A percentile compares a stretch with the other conserved stretches of the same genome.
These are phyloP conservation scores for Xenus cinereus DNA, from an alignment of 2,113 vertebrate species.

Conservation along the genomic window DNA sequence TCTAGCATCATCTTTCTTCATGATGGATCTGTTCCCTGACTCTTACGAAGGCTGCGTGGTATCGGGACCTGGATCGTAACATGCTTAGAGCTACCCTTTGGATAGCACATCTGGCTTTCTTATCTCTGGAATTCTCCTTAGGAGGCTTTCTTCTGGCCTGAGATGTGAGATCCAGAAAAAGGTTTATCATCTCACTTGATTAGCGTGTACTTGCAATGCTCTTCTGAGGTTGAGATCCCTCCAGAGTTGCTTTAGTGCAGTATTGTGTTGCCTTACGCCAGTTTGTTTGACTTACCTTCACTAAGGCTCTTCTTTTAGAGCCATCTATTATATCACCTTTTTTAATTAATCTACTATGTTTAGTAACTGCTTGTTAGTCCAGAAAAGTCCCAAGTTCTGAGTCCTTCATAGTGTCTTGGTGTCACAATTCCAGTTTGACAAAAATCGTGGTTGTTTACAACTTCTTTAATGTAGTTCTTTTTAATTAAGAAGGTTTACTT, in stretches of 20 bases:
- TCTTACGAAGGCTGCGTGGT: background rate
- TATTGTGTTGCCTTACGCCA: background rate
- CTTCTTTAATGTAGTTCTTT: background rate
- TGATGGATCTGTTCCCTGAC: conserved; percentile 6
- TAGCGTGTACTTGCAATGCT: background rate
- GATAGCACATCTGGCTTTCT: background rate
- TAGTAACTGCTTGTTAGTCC: background rate
- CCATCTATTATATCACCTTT: background rate
- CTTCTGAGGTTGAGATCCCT: background rate
- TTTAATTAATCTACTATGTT: background rate
- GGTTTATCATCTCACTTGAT: background rate
- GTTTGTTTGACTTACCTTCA: background rate
- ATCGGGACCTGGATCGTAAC: background rate
- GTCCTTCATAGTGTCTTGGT: background rate
- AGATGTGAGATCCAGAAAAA: conserved; percentile 17
- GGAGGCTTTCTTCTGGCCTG: conserved; percentile 18
- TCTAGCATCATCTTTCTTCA: background rate
- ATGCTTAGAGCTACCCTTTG: background rate
- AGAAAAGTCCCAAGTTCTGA: background rate
- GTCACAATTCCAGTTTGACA: background rate
- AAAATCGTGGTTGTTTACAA: background rate
- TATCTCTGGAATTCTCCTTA: conserved; percentile 19
- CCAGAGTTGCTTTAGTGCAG: background rate
- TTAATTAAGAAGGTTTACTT: background rate
- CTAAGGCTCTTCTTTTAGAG: background rate